Percentiles rank a stretch among this genome's conserved stretches.
Conservation (phyloP, 2,113 vertebrate species). For the Tiliqua scincoides region DNA sequence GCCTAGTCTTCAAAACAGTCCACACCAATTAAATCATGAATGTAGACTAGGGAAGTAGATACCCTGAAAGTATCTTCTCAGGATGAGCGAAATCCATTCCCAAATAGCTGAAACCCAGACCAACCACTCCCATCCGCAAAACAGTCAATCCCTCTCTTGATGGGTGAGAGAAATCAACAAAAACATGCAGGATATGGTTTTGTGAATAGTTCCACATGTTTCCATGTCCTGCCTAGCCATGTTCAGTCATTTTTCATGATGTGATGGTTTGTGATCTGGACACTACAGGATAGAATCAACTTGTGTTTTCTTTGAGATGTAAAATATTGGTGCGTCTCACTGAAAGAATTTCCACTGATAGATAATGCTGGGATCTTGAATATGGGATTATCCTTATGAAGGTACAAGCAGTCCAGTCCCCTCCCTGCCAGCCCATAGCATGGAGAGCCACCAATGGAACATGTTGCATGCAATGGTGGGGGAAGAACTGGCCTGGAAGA, state of each 20-base stretch:
- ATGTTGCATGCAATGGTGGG: too few species aligned
- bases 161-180: background rate
- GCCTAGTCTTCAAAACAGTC: conserved; percentile 2
- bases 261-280: background rate
- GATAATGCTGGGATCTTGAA: background rate
- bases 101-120: background rate
- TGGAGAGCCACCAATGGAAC: too few species aligned
- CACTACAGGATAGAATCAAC: too few species aligned
- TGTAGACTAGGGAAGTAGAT: background rate
- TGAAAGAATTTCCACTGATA: background rate
- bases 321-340: background rate
- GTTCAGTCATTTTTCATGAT: background rate
- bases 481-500: too few species aligned
- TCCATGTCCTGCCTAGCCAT: background rate
- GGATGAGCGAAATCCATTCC: background rate
- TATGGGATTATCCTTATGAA: background rate
- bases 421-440: too few species aligned
- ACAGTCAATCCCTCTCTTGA: background rate
- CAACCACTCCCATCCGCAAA: background rate
- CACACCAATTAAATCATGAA: background rate
- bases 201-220: background rate
- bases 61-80: background rate
- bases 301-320: background rate
- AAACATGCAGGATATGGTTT: background rate
- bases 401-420: too few species aligned